Evolutionary conservation across 2,888 invertebrate genomes (phyloP), one percentile per base, ranked within the genome.

Genomic region (Caenorhabditis sulstoni): DNA sequence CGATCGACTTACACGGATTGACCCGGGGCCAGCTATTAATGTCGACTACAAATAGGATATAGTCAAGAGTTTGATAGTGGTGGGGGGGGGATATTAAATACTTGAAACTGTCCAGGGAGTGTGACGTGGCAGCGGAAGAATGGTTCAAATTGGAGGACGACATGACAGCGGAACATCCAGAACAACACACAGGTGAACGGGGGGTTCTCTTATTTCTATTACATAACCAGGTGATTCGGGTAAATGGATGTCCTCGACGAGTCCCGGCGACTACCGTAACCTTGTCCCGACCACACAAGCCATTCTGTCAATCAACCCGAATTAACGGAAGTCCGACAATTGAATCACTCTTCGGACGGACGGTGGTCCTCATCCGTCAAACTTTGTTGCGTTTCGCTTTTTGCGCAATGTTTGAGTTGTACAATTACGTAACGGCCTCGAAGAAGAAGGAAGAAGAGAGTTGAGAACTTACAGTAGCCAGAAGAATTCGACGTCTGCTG

Each of bases 1-100:
- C 62, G 52, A 71, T 71, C 71, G 47, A 64, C 57, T 71, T 71
- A 62, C 71, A 71, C 1, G 35, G 62, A 71, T 71, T 71, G 71
- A 71, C 71, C 71, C 35, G 16, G 45, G n/a, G 29, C 35, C 53
- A 20, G 23, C 39, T 55, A 71, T 71, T 71, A 71, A 71, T 71
- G 64, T 71, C 71, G 64, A 64, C 57, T 47, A 64, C 57, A 62
- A 49, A 61, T 61, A 39, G 62, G 52, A 57, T 59, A 59, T 64
- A 71, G 62, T 55, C 50, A 7, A 29, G 29, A 29, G 29, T 29
- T 29, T 12, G n/a, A 47, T 47, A 16, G 29, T 29, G 29, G 29
- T 29, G 11, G 3, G n/a, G 44, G 44, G 44, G 44, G 3, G 7
- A 29, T 29, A 14, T 20, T 20, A 11, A 22, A 3, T 1, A 49